Base-by-base conservation (phyloP, 2,797 vertebrate genomes). In the Bradypus variegatus region DNA sequence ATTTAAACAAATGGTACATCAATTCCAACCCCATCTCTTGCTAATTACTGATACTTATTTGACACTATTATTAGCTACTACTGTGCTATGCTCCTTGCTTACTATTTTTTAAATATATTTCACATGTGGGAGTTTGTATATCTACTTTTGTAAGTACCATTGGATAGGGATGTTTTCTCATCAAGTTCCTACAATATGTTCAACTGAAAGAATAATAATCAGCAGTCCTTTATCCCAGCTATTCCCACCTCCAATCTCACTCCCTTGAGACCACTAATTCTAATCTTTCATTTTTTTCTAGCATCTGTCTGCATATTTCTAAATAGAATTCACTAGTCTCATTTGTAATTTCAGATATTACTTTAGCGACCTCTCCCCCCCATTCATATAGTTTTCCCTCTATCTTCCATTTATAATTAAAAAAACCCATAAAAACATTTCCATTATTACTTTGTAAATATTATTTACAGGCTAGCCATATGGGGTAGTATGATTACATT, bases 261-360 rank as follows among this genome's bases (percentile, higher is more conserved):
- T 77, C 12, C 33, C 36, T 80, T 48, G 21, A 55, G 27, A 25
- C 19, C 8, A 48, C 45, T 31, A 65, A n/a, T 89, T 77, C 76
- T 60, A 65, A 50, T 70, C 9, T 70, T 79, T 70, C 21, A 27
- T 21, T 58, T 33, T 33, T 14, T 65, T 29, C 48, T 86, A 78
- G 65, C 60, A 85, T 75, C 50, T 65, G 25, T 23, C 38, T 72
- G 65, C 33, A 6, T 84, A 45, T 90, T 92, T 84, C 45, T 82
- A 78, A 73, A 73, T 21, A 67, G 33, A 88, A 64, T 84, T 41
- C 10, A 62, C 27, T 7, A 85, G 55, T 77, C 21, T 91, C 31
- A 65, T 75, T 93, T 92, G 23, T 55, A 85, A 75, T 69, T 92
- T 87, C 69, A 77, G 83, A 19, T 73, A 69, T 78, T 78, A 67